These are phyloP conservation scores for Diploptera punctata DNA, from an alignment of 2,888 invertebrate genomes.

Conservation along the genomic window DNA sequence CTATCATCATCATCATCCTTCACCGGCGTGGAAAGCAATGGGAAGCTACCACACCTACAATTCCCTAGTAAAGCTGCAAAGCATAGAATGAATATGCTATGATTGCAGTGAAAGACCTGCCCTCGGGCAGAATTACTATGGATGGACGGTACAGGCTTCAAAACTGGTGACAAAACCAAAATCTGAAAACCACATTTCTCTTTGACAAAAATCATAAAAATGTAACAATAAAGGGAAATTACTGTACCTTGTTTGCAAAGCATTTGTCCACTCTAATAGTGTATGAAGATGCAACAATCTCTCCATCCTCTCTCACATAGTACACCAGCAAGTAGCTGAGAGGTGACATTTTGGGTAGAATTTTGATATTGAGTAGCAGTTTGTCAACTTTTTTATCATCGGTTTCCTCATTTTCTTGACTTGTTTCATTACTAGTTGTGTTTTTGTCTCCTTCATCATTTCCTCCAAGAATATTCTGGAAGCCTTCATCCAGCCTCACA, in stretches of 20 bases:
- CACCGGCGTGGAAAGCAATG: too few relatives aligned
- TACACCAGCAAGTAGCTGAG: constrained; percentile 62
- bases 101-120: too few relatives aligned
- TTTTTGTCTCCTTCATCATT: constrained; percentile 8
- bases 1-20: too few relatives aligned
- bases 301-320: constrained; percentile 61
- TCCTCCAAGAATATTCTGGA: constrained; percentile 23
- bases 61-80: too few relatives aligned
- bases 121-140: too few relatives aligned
- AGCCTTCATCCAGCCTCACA: constrained; percentile 11
- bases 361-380: constrained; percentile 49
- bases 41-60: too few relatives aligned
- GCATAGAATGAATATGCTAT: too few relatives aligned
- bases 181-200: too few relatives aligned
- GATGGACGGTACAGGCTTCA: too few relatives aligned
- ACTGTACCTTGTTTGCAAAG: constrained; percentile 61
- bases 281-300: constrained; percentile 63
- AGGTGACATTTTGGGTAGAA: constrained; percentile 61
- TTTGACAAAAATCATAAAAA: too few relatives aligned
- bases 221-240: too few relatives aligned
- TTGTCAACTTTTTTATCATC: constrained; percentile 29
- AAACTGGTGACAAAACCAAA: too few relatives aligned
- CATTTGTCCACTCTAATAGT: constrained; percentile 63
- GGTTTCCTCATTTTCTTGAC: neutral
- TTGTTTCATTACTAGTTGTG: neutral